Base-by-base conservation (phyloP, 2,888 invertebrate species). In the Drosophila bunnanda region DNA sequence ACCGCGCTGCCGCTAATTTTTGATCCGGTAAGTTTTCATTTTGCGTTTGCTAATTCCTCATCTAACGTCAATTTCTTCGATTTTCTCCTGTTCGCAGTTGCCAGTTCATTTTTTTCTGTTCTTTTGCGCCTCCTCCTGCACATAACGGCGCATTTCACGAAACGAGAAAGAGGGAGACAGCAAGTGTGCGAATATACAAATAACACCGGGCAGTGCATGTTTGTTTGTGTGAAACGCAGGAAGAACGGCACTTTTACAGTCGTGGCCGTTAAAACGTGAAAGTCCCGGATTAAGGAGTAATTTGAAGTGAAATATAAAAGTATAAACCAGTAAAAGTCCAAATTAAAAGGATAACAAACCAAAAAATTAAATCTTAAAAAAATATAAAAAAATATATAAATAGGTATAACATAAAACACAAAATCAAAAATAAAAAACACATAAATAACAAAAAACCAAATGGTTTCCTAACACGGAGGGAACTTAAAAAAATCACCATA, bases 61-160 rank as follows among this genome's bases (percentile, higher is more conserved):
- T 25, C 7, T 17, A 15, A 9, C 7, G 10, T 12, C 20, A 6
- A 12, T 30, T 58, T 56, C 13, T 36, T 41, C 17, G 44, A 56
- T 62, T 64, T 60, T 38, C 52, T 64, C 53, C 57, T 56, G 4
- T 68, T 66, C 46, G 38, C 50, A 73, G 44, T 56, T 36, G 36
- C 60, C 56, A 61, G 52, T 44, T 39, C 58, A 17, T 10, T 59
- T 46, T 54, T 48, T 48, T 30, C 38, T 65, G 50, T 64, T 41
- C 22, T 60, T 50, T 69, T 52, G 46, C 56, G 54, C 48, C 59
- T 79, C 38, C 44, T 32, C 20, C 32, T 39, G 56, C 39, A 61
- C 55, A 38, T 82, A 82, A 82, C 82, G 82, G 68, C 32, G 54
- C 78, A 34, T 78, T n/a, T 62, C 53, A 28, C 50, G 15, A 20